phyloP scores from a whole-genome alignment of 2,113 vertebrate species.

The Rhinolophus ferrumequinum region DNA sequence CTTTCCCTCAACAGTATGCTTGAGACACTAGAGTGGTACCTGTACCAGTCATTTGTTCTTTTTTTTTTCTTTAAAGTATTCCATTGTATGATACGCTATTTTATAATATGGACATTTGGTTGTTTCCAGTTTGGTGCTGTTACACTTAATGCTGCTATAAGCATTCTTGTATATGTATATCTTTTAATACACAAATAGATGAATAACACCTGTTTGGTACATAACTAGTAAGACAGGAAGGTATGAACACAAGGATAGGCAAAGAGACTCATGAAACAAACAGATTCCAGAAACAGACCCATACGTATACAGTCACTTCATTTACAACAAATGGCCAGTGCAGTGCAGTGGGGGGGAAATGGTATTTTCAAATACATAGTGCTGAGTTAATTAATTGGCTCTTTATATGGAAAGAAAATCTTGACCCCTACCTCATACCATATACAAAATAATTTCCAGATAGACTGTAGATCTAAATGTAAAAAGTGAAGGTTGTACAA shows the following conservation, averaged over 20 bases:
- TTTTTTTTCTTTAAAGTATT: not conserved
- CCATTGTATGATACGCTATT: not conserved
- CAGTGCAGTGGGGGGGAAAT: not conserved
- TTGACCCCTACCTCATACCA: not conserved
- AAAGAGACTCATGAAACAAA: not conserved
- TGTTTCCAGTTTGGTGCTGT: not conserved
- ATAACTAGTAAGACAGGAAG: not conserved
- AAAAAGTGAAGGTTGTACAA: not conserved
- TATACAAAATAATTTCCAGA: conserved; percentile 7
- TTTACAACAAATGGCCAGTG: not conserved
- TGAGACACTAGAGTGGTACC: not conserved
- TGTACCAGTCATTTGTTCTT: not conserved
- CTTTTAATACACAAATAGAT: not conserved
- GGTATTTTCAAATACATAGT: not conserved
- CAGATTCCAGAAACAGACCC: not conserved
- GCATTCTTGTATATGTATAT: not conserved
- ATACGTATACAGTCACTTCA: not conserved
- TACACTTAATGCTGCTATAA: not conserved
- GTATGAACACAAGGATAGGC: not conserved
- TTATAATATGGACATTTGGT: not conserved
- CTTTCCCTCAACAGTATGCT: not conserved
- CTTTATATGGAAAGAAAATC: conserved; percentile 17
- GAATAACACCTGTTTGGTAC: not conserved
- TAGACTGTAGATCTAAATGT: not conserved
- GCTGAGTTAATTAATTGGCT: not conserved